Evolutionary conservation across 2,797 vertebrate species (phyloP).

Genomic region (Alcedo quadribrachys): DNA sequence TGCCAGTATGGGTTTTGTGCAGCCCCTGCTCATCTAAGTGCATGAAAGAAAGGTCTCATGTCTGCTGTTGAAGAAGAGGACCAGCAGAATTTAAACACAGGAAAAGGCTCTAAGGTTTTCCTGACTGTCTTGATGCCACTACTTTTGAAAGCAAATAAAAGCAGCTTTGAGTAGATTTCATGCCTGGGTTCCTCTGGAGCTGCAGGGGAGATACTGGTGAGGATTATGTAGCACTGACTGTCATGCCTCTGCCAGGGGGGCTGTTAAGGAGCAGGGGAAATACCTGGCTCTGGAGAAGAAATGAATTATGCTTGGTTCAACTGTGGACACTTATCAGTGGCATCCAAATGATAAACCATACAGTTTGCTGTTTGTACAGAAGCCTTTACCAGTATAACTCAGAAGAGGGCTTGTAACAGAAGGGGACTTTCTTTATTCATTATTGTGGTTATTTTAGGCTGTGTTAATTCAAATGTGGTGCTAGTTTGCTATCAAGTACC

Average conservation of each 20-base stretch:
- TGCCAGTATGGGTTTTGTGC: not conserved
- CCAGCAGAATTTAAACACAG: not conserved
- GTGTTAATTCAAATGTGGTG: not conserved
- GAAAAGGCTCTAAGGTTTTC: not conserved
- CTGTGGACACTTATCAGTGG: not conserved
- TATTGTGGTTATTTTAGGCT: not conserved
- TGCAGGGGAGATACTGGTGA: not conserved
- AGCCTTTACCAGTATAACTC: not conserved
- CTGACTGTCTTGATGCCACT: not conserved
- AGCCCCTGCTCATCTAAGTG: not conserved
- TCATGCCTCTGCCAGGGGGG: rapidly evolving
- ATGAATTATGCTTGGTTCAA: not conserved
- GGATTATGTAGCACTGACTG: not conserved
- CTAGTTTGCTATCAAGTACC: not conserved
- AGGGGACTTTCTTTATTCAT: not conserved
- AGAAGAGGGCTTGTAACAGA: not conserved
- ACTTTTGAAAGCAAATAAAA: not conserved
- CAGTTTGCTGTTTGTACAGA: not conserved
- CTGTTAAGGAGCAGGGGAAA: not conserved
- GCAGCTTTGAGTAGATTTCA: not conserved
- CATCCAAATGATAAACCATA: not conserved
- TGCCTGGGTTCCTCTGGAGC: not conserved
- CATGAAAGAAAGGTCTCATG: not conserved
- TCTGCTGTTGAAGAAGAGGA: not conserved
- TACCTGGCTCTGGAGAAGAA: not conserved